phyloP scores from a whole-genome alignment of 2,888 invertebrate genomes.

The Drosophila barbarae region DNA sequence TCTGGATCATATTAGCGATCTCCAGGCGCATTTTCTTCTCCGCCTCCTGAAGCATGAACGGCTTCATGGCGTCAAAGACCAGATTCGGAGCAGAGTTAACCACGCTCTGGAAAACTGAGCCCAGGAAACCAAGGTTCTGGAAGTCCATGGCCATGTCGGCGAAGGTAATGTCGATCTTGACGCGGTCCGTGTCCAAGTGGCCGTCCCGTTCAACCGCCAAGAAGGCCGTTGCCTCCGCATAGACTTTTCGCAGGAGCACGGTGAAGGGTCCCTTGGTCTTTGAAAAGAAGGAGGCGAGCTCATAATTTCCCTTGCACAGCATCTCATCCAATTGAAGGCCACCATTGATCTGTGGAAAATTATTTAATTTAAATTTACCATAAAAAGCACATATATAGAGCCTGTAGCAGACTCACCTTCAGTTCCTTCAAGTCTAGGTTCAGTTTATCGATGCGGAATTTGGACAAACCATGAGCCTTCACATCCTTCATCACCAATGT shows the following conservation, averaged over 20 bases:
- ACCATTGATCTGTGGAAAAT: constrained; percentile 83
- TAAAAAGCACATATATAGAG: too few species aligned
- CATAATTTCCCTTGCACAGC: constrained; percentile 87
- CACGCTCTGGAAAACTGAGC: constrained; percentile 85
- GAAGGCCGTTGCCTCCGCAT: constrained; percentile 84
- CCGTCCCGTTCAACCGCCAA: constrained; percentile 88
- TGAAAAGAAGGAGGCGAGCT: constrained; percentile 86
- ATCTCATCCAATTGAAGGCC: constrained; percentile 86
- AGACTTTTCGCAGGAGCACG: constrained; percentile 86
- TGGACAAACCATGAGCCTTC: constrained; percentile 87
- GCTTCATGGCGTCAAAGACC: constrained; percentile 92
- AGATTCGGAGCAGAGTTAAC: constrained; percentile 90
- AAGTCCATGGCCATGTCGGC: constrained; percentile 89
- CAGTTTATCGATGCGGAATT: constrained; percentile 87
- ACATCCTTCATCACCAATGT: constrained; percentile 87
- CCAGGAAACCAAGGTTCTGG: constrained; percentile 88
- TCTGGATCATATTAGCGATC: constrained; percentile 87
- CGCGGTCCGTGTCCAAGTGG: constrained; percentile 87
- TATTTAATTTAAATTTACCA: background rate
- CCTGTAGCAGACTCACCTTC: constrained; percentile 81
- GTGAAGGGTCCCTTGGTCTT: constrained; percentile 88
- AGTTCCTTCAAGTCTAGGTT: constrained; percentile 87
- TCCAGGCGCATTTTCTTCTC: constrained; percentile 87
- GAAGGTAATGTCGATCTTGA: constrained; percentile 89
- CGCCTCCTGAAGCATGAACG: constrained; percentile 88